Conservation (phyloP, 2,888 invertebrate genomes). For the Diabrotica balteata region DNA sequence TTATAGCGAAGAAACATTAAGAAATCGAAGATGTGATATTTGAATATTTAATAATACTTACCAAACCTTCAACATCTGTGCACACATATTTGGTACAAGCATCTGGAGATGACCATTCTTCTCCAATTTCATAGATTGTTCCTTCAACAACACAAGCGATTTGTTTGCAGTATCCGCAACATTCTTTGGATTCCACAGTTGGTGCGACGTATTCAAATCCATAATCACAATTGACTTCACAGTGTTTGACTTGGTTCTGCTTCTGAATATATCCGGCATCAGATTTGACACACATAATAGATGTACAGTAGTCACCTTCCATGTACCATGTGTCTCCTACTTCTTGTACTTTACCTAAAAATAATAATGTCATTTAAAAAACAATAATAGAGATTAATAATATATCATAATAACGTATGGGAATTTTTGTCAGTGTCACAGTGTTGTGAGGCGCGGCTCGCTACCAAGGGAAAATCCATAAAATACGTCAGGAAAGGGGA, state of each 20-base stretch:
- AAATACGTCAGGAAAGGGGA: no score
- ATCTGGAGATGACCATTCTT: slow-evolving; percentile 69
- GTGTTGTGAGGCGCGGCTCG: no score
- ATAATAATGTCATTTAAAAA: not conserved
- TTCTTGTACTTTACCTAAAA: slow-evolving; percentile 53
- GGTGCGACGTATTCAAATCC: slow-evolving; percentile 62
- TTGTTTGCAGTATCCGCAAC: slow-evolving; percentile 72
- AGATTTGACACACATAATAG: slow-evolving; percentile 62
- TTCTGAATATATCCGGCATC: slow-evolving; percentile 62
- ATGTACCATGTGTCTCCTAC: slow-evolving; percentile 68
- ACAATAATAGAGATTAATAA: no score
- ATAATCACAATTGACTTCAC: slow-evolving; percentile 60
- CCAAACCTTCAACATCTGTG: slow-evolving; percentile 61
- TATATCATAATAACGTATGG: no score
- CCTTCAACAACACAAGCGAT: slow-evolving; percentile 65
- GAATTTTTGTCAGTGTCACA: no score
- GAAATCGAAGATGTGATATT: not conserved
- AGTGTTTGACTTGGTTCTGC: slow-evolving; percentile 64
- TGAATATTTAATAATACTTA: slow-evolving; percentile 42
- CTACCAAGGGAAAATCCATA: no score
- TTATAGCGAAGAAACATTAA: not conserved
- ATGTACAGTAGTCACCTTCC: slow-evolving; percentile 64
- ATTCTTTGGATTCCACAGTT: slow-evolving; percentile 55
- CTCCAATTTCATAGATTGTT: slow-evolving; percentile 60
- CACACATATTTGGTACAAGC: slow-evolving; percentile 70